Conservation (phyloP, 2,797 vertebrate species). For the Fratercula arctica region DNA sequence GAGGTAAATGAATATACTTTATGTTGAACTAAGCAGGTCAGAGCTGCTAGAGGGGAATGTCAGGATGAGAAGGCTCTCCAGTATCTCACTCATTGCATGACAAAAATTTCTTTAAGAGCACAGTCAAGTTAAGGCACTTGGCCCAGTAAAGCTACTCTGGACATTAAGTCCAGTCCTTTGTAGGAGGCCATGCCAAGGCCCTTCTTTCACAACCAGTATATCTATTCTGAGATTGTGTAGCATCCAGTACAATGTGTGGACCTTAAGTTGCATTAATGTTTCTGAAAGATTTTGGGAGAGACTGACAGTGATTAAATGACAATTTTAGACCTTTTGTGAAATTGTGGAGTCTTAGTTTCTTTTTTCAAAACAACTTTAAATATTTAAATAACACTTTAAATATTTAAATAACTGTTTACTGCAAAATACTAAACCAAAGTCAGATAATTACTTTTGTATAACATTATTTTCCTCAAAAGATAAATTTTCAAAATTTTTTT, state of each 20-base stretch:
- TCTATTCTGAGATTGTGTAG: background rate
- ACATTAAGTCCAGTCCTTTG: background rate
- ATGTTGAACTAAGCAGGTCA: background rate
- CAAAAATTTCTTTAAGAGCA: background rate
- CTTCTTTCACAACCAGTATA: background rate
- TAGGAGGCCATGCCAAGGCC: accelerated
- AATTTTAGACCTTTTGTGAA: background rate
- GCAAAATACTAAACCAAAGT: background rate
- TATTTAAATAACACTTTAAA: background rate
- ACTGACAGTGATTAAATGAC: background rate
- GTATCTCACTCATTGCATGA: background rate
- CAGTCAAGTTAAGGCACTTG: background rate
- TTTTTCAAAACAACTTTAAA: background rate
- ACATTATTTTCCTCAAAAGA: background rate
- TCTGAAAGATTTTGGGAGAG: background rate
- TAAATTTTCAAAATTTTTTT: background rate
- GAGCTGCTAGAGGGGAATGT: background rate
- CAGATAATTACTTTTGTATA: background rate
- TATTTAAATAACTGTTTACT: background rate
- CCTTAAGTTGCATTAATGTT: background rate
- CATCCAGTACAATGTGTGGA: background rate
- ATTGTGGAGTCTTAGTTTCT: background rate
- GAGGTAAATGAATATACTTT: background rate
- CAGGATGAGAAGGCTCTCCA: background rate
- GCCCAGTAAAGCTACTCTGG: background rate